These are phyloP conservation scores for Tauraco hartlaubi DNA, from an alignment of 2,797 vertebrate species.

Conservation along the genomic window DNA sequence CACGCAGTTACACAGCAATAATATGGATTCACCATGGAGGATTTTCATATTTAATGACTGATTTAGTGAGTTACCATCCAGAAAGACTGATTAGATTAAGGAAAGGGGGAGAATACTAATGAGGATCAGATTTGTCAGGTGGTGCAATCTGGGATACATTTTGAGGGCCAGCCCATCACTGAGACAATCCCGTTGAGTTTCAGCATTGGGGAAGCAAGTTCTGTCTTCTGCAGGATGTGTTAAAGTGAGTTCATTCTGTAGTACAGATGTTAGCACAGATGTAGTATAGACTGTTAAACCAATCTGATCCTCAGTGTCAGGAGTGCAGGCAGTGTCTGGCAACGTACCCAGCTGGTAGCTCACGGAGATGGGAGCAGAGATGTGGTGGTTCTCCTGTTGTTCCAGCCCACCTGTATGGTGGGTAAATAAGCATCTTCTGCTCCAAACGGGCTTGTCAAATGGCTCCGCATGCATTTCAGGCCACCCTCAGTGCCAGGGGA, in stretches of 20 bases:
- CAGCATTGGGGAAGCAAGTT: background rate
- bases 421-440: background rate
- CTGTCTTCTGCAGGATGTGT: background rate
- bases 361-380: background rate
- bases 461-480: background rate
- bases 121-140: background rate
- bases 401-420: background rate
- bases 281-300: background rate
- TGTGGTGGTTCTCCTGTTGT: background rate
- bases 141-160: background rate
- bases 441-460: background rate
- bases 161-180: background rate
- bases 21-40: background rate
- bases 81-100: background rate
- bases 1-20: background rate
- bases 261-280: background rate
- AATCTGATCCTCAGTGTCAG: background rate
- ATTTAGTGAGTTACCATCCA: background rate
- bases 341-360: background rate
- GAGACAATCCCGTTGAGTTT: background rate
- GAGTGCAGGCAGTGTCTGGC: background rate
- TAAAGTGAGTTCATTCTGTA: background rate
- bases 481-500: background rate
- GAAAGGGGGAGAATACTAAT: background rate
- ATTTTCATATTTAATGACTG: background rate